Evolutionary conservation across 2,113 vertebrate species (phyloP), one percentile per base, ranked within the genome.

Genomic region (Theristicus caerulescens): DNA sequence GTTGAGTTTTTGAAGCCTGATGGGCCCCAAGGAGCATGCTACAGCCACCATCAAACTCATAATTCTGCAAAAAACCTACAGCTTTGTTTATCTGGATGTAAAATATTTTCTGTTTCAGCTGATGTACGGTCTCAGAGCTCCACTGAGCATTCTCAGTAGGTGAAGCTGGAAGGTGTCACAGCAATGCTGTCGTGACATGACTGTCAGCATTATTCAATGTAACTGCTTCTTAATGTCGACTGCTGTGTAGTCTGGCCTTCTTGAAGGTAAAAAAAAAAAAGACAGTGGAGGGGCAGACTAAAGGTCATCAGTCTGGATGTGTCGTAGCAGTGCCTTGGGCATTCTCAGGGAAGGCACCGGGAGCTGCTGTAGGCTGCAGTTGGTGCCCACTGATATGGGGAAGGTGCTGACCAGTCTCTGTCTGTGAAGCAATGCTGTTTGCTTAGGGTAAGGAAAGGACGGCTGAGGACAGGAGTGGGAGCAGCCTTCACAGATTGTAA

Each of bases 121-220:
- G 59, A 29, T 58, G 15, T 25, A 4, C 1, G 2, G 15, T 52
- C 7, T 44, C 17, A 17, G 34, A 64, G 13, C 49, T 77, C 54
- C 49, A 24, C n/a, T 27, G 55, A 66, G 34, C 4, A 2, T 64
- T 67, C 38, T 82, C 36, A 54, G 16, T 6, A 24, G 11, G 15
- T 71, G 31, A 79, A 71, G 16, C 5, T 87, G 85, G 25, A 49
- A 66, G 9, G 19, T 36, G n/a, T 58, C 4, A 2, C 3, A 78
- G 24, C 32, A 77, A 9, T 2, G 1, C 26, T 34, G 47, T 47
- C 1, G 2, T 36, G 32, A n/a, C 7, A 1, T 34, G 24, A 9
- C 12, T 49, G 42, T 34, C 34, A 47, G 22, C 11, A 4, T 54
- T 71, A 25, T 12, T 54, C 16, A 26, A 2, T 16, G 4, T 31